Evolutionary conservation across 2,797 vertebrate genomes (phyloP), one percentile per base, ranked within the genome.

Genomic region (Lerista edwardsae): DNA sequence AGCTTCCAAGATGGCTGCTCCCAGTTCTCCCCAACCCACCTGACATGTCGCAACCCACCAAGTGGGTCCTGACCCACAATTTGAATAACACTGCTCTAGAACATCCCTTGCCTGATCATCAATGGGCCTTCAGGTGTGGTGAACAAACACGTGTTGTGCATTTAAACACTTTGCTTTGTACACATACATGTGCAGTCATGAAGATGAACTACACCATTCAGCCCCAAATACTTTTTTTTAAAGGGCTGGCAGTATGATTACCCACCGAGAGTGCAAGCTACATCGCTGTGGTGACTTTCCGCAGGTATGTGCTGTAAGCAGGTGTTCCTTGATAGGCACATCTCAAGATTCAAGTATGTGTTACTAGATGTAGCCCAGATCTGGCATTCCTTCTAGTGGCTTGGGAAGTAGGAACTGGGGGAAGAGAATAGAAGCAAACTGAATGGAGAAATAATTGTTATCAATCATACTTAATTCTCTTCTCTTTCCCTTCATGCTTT

Each of bases 391-490:
- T 88, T 90, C 74, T n/a, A 10, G 84, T 57, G 91, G 67, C 82
- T 84, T 41, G 62, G 88, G 90, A 91, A 87, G 91, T 89, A 91
- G 88, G 90, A 91, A 88, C 87, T 82, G 85, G 83, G 84, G 90
- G 90, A 88, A 83, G 88, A 91, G 69, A 88, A 75, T 73, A 94
- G 91, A 94, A 93, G 91, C 91, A 90, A 93, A 92, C 87, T 88
- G 92, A 93, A 92, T 90, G 91, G 91, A 93, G 88, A 91, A 93
- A 91, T 94, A 93, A 87, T 91, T 94, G 93, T 93, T 94, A 95
- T 95, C 93, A 94, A 94, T 94, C 94, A 94, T 94, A 93, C 94
- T 95, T 89, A 91, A 93, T 93, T 91, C 86, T 91, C 89, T 93
- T 94, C 92, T 93, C 91, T 91, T 93, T 83, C 64, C 57, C 51